Evolutionary conservation across 2,888 invertebrate species (phyloP), one percentile per base, ranked within the genome.

Genomic region (Drosophila demipolita): DNA sequence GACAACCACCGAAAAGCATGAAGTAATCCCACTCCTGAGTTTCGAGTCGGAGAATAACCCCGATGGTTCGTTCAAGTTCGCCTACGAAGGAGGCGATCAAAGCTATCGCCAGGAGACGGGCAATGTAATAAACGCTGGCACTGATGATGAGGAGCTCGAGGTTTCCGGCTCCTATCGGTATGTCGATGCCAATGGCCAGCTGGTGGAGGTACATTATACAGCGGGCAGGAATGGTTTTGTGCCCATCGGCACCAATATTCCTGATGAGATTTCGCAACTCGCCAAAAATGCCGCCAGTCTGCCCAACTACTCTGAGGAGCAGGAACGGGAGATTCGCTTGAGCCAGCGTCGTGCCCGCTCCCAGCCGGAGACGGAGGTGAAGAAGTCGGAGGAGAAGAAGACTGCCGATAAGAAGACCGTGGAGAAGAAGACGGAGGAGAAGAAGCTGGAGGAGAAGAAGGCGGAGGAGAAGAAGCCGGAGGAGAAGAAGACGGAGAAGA

Each of bases 181-280:
- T 66, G 80, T 90, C 35, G 93, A 93, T 74, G 91, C 91, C 62
- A 83, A 91, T 38, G 92, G 92, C 9, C 81, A 89, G 55, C 69
- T 71, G 9, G 78, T 93, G 5, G 91, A 90, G 62, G 93, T 93
- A 0, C 85, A 82, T 66, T 93, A 93, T 52, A 93, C 93, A 0
- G 93, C 93, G 6, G 93, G 93, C 76, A 89, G 87, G 55, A 92
- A 93, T 71, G 93, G 93, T 38, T 93, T 93, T 38, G 92, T 93
- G n/a, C 93, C 93, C 68, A 52, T 83, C 1, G 93, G 93, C 38
- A 92, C 88, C 4, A 84, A 85, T 40, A 93, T 93, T 69, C 83
- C 80, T 3, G 57, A 69, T 32, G 91, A 91, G 70, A 93, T 93
- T 54, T 75, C 91, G 3, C 83, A 74, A 1, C 42, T 78, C 33